Conservation (phyloP, 2,113 vertebrate genomes). For the Dermatemys mawii region DNA sequence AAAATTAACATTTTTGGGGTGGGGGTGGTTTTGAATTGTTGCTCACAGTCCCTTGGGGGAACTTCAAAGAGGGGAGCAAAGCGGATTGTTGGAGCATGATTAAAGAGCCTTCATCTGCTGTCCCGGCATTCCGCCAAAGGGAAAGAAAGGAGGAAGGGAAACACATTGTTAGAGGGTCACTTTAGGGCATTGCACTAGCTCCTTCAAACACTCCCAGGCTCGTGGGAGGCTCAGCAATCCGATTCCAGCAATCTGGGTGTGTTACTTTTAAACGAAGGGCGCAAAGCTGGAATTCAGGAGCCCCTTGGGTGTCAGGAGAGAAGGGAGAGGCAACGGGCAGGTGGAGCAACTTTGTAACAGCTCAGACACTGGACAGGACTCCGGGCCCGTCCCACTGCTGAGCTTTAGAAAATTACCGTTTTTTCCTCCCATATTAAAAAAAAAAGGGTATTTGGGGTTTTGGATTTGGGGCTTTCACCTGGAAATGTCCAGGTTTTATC, state of each 20-base stretch:
- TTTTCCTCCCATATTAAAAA: background rate
- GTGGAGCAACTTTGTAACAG: background rate
- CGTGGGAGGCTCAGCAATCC: background rate
- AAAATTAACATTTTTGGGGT: background rate
- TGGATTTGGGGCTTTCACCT: background rate
- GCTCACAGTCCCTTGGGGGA: fast-evolving
- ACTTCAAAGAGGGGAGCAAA: background rate
- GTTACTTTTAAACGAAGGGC: background rate
- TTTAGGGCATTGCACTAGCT: background rate
- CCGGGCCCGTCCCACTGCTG: background rate
- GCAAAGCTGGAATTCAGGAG: background rate
- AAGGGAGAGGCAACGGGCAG: background rate
- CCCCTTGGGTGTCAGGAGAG: background rate
- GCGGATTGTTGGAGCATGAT: background rate
- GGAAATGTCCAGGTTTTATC: background rate
- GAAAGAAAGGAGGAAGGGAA: background rate
- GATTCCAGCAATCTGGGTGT: background rate
- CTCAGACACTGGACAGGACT: background rate
- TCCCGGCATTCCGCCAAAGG: background rate
- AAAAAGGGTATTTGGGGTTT: background rate
- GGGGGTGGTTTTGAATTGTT: fast-evolving
- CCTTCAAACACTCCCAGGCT: background rate
- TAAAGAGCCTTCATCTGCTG: background rate
- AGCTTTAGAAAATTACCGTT: background rate
- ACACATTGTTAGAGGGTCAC: background rate